Percentiles rank a stretch among this genome's conserved stretches.
These are phyloP conservation scores for Silurus aristotelis DNA, from an alignment of 2,797 vertebrate species.

Conservation along the genomic window DNA sequence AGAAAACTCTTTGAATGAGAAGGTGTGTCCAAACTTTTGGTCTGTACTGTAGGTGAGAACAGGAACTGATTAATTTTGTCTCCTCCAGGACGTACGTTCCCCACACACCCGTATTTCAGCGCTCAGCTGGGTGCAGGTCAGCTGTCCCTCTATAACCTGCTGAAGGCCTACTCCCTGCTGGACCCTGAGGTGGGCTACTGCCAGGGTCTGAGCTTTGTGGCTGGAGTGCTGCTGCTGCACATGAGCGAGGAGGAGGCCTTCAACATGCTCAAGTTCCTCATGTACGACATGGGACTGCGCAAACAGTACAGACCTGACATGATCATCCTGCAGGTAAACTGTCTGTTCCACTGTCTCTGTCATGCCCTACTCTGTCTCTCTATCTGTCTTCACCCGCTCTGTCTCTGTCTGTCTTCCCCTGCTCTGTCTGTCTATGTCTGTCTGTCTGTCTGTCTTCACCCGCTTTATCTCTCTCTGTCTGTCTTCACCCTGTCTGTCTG, in stretches of 20 bases:
- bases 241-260: conserved; percentile 96
- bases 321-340: conserved; percentile 92
- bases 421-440: accelerated
- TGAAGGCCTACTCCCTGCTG: conserved; percentile 96
- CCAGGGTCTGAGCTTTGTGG: conserved; percentile 96
- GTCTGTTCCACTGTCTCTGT: no score
- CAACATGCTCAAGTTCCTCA: conserved; percentile 92
- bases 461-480: not conserved
- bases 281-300: conserved; percentile 91
- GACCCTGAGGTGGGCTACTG: conserved; percentile 98
- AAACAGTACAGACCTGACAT: conserved; percentile 96
- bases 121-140: conserved; percentile 94
- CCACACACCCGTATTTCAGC: conserved; percentile 95
- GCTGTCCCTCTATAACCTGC: conserved; percentile 92
- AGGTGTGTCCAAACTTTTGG: no score
- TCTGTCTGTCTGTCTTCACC: not conserved
- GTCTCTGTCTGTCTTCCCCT: not conserved
- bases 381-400: not conserved
- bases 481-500: not conserved
- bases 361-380: not conserved
- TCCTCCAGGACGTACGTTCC: conserved; percentile 91
- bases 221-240: conserved; percentile 91
- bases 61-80: no score
- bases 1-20: no score
- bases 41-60: no score